Evolutionary conservation across 2,113 vertebrate species (phyloP), one percentile per base, ranked within the genome.

Genomic region (Tragelaphus strepsiceros): DNA sequence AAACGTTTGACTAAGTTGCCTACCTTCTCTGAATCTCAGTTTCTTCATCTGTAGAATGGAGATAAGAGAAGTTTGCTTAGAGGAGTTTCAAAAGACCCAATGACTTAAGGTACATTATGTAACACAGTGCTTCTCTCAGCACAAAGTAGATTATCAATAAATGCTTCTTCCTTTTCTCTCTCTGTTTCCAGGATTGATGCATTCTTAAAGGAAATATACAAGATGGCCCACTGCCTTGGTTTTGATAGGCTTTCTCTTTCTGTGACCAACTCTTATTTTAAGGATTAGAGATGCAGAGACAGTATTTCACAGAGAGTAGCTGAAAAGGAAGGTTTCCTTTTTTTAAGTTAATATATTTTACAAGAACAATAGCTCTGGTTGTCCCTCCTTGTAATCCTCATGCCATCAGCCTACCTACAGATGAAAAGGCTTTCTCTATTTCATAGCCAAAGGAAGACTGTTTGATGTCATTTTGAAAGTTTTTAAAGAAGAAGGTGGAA

Each of bases 401-500:
- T 2, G 58, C 81, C 83, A 90, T 4, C 39, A 80, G 84, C 32
- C 39, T 96, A 12, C n/a, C 54, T 39, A 0, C 2, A 96, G 84
- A 95, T 95, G 62, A 98, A 98, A 98, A 87, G 83, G 28, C 61
- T 10, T 43, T 58, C 54, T 97, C 26, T 54, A 1, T 85, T 98
- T 95, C 95, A 91, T 92, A 94, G 67, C n/a, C 97, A 97, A 95
- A 82, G 6, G 74, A 51, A 3, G 54, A 24, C 88, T 96, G 56
- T 97, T 95, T 89, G 62, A 88, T 94, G 58, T 96, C 54, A 77
- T 87, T 85, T 74, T 94, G 95, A 98, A 43, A 4, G 28, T 98
- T 98, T 98, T 95, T 97, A 87, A 89, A 98, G 97, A 71, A 96
- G 84, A 85, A 90, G 21, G 56, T 92, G 28, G 97, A 95, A 98